Evolutionary conservation across 2,113 vertebrate species (phyloP).

Genomic region (Puffinus mauretanicus): DNA sequence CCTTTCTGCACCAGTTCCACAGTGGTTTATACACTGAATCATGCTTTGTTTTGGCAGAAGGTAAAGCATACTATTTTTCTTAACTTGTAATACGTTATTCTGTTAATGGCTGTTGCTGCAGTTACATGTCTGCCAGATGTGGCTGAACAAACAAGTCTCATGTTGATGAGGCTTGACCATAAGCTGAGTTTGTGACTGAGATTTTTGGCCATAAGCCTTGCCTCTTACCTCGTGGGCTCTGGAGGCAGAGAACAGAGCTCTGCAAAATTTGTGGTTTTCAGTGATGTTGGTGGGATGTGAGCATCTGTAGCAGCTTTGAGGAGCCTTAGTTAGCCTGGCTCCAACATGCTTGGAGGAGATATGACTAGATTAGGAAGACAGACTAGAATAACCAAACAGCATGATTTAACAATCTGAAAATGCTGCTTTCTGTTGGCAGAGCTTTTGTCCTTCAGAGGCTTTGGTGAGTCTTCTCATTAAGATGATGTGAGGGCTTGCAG

Average conservation of each 20-base stretch:
- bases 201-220: background rate
- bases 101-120: background rate
- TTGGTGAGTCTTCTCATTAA: background rate
- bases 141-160: background rate
- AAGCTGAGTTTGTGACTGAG: background rate
- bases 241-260: background rate
- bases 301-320: background rate
- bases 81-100: background rate
- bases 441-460: background rate
- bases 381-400: background rate
- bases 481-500: background rate
- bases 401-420: background rate
- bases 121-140: background rate
- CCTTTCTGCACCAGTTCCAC: slow-evolving; percentile 88
- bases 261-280: background rate
- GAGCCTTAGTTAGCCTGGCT: background rate
- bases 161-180: background rate
- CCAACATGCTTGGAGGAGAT: background rate
- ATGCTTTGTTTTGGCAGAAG: slow-evolving; percentile 95
- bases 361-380: background rate
- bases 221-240: background rate
- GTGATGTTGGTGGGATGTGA: background rate
- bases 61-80: slow-evolving; percentile 69
- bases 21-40: slow-evolving; percentile 94
- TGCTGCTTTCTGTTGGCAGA: background rate